These are phyloP conservation scores for Gallinago solitaria DNA, from an alignment of 2,797 vertebrate genomes.

Conservation along the genomic window DNA sequence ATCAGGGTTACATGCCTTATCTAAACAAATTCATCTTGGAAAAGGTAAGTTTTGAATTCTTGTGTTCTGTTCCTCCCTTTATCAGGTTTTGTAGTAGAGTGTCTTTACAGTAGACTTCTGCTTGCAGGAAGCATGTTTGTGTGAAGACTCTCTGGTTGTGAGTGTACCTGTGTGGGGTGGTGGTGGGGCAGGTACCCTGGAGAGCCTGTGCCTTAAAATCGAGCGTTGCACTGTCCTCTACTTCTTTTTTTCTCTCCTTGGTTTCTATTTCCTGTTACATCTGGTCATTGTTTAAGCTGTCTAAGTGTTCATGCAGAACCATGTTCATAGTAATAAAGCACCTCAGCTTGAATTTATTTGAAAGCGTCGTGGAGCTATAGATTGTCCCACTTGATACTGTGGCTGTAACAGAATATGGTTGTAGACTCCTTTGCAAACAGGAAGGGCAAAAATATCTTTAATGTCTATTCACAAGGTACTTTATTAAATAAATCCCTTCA, in stretches of 20 bases:
- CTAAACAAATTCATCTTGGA: constrained; percentile 97
- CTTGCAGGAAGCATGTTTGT: not conserved
- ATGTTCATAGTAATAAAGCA: not conserved
- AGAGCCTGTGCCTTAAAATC: not conserved
- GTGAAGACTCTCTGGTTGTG: not conserved
- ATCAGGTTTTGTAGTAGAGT: not conserved
- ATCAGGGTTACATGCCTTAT: constrained; percentile 99
- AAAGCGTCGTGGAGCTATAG: not conserved
- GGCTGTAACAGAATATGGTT: not conserved
- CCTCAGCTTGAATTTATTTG: not conserved
- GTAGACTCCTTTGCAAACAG: not conserved
- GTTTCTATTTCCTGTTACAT: not conserved
- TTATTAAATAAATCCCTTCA: not conserved
- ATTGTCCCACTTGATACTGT: not conserved
- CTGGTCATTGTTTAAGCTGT: not conserved
- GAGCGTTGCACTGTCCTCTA: not conserved
- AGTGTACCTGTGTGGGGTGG: not conserved
- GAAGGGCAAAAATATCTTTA: not conserved
- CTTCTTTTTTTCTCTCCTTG: not conserved
- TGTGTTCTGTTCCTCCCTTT: not conserved
- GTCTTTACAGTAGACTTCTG: not conserved
- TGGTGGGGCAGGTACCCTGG: accelerated
- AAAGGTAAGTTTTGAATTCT: constrained; percentile 81
- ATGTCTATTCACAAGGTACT: not conserved
- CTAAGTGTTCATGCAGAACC: not conserved